Conservation (phyloP, 1,140 invertebrate species). For the Atta cephalotes region DNA sequence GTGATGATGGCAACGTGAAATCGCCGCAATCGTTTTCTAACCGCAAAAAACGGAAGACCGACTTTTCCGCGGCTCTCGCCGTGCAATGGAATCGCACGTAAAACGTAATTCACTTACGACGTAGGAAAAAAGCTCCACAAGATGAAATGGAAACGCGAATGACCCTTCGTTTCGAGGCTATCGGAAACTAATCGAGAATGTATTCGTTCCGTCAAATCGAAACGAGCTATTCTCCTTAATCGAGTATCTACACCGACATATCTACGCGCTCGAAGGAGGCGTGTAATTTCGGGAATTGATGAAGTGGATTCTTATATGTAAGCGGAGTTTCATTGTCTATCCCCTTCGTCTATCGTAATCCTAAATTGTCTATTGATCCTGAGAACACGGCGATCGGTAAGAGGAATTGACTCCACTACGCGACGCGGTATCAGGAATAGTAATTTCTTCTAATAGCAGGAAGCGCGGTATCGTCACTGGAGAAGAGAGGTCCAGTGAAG, state of each 20-base stretch:
- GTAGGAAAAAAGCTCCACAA: not conserved
- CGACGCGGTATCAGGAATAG: constrained; percentile 51
- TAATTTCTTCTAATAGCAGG: constrained; percentile 66
- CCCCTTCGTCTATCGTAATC: constrained; percentile 22
- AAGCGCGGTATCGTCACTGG: constrained; percentile 31
- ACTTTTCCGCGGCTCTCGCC: constrained; percentile 58
- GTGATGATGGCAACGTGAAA: constrained; percentile 15
- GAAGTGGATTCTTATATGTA: not conserved
- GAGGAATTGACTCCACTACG: not conserved
- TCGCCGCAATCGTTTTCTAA: constrained; percentile 52
- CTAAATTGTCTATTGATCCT: constrained; percentile 18
- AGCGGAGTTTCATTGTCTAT: not conserved
- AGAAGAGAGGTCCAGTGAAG: not conserved
- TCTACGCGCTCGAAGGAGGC: not conserved
- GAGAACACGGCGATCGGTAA: constrained; percentile 50
- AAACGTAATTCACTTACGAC: constrained; percentile 18
- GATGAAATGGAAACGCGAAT: constrained; percentile 23
- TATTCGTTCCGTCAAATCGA: not conserved
- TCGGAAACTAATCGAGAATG: not conserved
- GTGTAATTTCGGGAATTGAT: constrained; percentile 19
- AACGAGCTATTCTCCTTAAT: not conserved
- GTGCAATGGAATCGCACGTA: constrained; percentile 2
- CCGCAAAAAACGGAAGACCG: constrained; percentile 53
- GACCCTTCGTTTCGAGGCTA: not conserved
- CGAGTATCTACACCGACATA: not conserved